A percentile compares a stretch with the other conserved stretches of the same genome.
These are phyloP conservation scores for Allacma fusca DNA, from an alignment of 2,888 invertebrate species.

Conservation along the genomic window DNA sequence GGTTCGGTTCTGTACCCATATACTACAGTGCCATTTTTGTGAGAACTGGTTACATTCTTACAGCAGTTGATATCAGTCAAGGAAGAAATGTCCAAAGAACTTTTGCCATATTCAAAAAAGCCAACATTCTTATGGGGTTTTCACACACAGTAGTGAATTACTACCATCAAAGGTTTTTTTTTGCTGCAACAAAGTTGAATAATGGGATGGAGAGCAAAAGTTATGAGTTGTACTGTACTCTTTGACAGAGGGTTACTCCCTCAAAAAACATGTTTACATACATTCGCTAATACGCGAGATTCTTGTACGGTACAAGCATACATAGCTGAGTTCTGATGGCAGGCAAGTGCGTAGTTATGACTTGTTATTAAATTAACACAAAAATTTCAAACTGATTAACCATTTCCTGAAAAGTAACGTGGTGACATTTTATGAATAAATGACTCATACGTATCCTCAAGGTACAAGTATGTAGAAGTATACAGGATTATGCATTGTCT, in stretches of 20 bases:
- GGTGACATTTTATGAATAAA: not conserved
- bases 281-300: no score
- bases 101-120: not conserved
- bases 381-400: constrained; percentile 1
- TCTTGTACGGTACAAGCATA: no score
- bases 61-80: not conserved
- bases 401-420: not conserved
- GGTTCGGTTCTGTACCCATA: not conserved
- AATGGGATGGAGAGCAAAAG: constrained; percentile 16
- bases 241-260: constrained; percentile 2
- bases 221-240: constrained; percentile 16
- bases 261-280: not conserved
- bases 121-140: not conserved
- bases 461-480: not conserved
- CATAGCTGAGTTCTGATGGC: no score
- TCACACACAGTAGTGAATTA: not conserved
- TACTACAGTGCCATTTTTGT: not conserved
- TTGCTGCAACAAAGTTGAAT: not conserved
- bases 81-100: not conserved
- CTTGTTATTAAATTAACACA: not conserved
- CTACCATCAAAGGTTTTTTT: not conserved
- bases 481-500: no score
- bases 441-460: constrained; percentile 2
- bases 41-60: not conserved
- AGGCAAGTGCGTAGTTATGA: not conserved